phyloP scores from a whole-genome alignment of 2,888 invertebrate species.

The Parthenolecanium corni region DNA sequence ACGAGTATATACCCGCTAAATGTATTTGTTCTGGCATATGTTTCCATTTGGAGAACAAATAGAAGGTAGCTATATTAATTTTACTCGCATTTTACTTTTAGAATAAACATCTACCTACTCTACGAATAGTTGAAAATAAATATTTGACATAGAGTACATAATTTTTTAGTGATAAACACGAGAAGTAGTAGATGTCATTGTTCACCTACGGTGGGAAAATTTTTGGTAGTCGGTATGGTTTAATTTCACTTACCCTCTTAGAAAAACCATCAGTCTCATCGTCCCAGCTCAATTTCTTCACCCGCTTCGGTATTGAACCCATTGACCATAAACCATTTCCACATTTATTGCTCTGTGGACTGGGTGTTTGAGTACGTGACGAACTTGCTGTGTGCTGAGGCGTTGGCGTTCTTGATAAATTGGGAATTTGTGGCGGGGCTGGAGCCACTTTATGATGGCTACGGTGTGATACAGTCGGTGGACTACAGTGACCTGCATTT shows the following conservation, averaged over 20 bases:
- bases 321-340: slow-evolving; percentile 47
- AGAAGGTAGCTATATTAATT: no score
- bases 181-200: no score
- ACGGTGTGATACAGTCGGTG: slow-evolving; percentile 26
- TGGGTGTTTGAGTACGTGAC: slow-evolving; percentile 30
- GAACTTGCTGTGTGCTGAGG: slow-evolving; percentile 31
- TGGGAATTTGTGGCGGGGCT: slow-evolving; percentile 36
- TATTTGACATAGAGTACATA: no score
- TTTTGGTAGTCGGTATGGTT: no score
- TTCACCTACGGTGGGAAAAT: no score
- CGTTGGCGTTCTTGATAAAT: slow-evolving; percentile 26
- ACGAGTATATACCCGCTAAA: no score
- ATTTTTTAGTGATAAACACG: no score
- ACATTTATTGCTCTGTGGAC: slow-evolving; percentile 30
- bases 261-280: slow-evolving; percentile 42
- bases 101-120: no score
- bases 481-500: slow-evolving; percentile 36
- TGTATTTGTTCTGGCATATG: no score
- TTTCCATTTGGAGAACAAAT: no score
- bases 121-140: no score
- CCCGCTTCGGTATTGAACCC: slow-evolving; percentile 54
- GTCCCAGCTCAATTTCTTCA: slow-evolving; percentile 70
- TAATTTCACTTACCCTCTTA: slow-evolving; percentile 30
- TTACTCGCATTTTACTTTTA: no score
- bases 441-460: slow-evolving; percentile 35